phyloP scores from a whole-genome alignment of 1,140 invertebrate species.

The Triops longicaudatus region DNA sequence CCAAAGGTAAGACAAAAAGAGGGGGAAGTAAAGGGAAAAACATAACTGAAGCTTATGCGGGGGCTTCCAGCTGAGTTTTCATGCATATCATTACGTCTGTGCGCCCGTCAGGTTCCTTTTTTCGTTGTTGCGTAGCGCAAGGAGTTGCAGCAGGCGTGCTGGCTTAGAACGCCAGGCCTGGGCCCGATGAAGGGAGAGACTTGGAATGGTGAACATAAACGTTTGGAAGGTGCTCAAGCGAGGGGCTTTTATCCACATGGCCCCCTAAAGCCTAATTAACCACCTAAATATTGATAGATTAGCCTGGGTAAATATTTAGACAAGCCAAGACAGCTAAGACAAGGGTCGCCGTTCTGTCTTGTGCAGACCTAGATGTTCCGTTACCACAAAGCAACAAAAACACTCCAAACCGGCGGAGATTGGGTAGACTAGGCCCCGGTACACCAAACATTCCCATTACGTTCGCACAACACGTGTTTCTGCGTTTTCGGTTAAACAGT shows the following conservation, averaged over 20 bases:
- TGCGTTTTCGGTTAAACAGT: not conserved
- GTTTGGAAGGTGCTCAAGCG: not conserved
- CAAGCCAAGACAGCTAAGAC: not conserved
- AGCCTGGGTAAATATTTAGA: not conserved
- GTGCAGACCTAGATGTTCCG: not conserved
- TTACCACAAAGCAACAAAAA: not conserved
- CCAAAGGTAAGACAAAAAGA: not conserved
- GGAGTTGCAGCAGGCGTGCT: no score
- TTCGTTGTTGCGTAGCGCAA: not conserved
- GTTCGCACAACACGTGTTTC: not conserved
- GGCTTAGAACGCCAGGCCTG: no score
- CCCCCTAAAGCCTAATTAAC: slow-evolving; percentile 1
- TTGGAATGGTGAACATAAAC: not conserved
- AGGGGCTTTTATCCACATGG: not conserved
- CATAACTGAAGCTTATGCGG: slow-evolving; percentile 5
- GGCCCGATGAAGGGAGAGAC: no score
- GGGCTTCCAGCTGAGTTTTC: slow-evolving; percentile 12
- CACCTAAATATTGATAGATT: slow-evolving; percentile 11
- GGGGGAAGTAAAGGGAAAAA: not conserved
- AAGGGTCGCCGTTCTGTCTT: not conserved
- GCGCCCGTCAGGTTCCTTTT: not conserved
- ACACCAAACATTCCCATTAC: not conserved
- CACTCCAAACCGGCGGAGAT: not conserved
- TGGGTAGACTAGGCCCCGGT: not conserved
- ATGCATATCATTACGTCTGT: not conserved